Evolutionary conservation across 2,797 vertebrate genomes (phyloP).

Genomic region (Hipposideros larvatus): DNA sequence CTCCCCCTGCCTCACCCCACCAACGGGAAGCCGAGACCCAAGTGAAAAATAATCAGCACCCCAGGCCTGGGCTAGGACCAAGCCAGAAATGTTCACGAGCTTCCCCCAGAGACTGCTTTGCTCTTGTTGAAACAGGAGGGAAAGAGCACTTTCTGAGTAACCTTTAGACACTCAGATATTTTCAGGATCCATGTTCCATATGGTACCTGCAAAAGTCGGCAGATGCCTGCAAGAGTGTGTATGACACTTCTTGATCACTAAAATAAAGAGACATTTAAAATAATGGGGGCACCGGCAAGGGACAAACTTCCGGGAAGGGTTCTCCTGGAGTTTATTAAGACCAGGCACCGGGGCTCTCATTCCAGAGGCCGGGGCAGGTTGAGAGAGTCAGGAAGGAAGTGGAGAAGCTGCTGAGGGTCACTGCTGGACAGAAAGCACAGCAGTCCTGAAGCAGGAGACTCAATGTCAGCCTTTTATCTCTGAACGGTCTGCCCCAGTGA

Average conservation of each 20-base stretch:
- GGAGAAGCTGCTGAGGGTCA: not conserved
- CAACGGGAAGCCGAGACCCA: constrained; percentile 50
- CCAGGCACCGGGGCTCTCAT: not conserved
- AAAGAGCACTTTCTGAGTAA: constrained; percentile 21
- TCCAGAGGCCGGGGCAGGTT: not conserved
- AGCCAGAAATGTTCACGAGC: not conserved
- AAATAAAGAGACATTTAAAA: constrained; percentile 17
- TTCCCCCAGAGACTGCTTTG: not conserved
- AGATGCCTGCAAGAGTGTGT: constrained; percentile 65
- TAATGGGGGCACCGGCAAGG: not conserved
- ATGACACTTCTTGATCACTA: constrained; percentile 65
- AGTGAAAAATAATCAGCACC: constrained; percentile 57
- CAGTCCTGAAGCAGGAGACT: not conserved
- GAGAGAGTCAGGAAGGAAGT: not conserved
- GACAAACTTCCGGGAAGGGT: not conserved
- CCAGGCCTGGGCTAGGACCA: not conserved
- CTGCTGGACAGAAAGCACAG: not conserved
- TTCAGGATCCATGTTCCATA: constrained; percentile 67
- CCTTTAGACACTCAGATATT: constrained; percentile 63
- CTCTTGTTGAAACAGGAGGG: not conserved
- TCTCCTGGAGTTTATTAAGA: not conserved
- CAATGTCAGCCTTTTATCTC: not conserved
- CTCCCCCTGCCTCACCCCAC: not conserved
- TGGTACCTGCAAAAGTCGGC: constrained; percentile 65
- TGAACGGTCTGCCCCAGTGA: not conserved